Percentiles rank a stretch among this genome's conserved stretches.
These are phyloP conservation scores for Ormyrus pomaceus DNA, from an alignment of 2,888 invertebrate species.

Conservation along the genomic window DNA sequence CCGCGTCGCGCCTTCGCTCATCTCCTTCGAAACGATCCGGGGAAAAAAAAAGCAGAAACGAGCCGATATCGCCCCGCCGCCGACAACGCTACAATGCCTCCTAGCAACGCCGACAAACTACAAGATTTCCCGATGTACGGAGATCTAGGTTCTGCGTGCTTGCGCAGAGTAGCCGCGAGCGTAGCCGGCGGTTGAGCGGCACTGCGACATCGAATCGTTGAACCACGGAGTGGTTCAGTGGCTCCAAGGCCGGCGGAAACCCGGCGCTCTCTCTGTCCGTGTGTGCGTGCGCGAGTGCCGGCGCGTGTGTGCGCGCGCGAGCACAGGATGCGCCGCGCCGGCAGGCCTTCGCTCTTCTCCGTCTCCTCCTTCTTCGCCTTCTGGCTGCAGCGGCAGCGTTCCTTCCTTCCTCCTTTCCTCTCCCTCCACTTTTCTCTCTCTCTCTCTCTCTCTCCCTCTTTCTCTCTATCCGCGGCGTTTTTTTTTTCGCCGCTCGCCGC, in stretches of 20 bases:
- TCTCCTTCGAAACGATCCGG: too few relatives aligned
- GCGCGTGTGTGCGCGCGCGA: slow-evolving; percentile 49
- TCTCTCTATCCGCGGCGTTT: too few relatives aligned
- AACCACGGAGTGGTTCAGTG: slow-evolving; percentile 76
- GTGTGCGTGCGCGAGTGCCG: slow-evolving; percentile 65
- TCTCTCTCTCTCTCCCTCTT: not conserved
- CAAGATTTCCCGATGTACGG: too few relatives aligned
- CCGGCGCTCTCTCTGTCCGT: slow-evolving; percentile 52
- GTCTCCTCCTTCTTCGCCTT: slow-evolving; percentile 5
- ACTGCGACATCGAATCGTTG: slow-evolving; percentile 74
- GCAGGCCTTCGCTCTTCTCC: slow-evolving; percentile 3
- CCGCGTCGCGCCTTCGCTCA: too few relatives aligned
- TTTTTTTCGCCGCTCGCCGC: not conserved
- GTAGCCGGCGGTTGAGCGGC: slow-evolving; percentile 68
- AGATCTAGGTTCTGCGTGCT: too few relatives aligned
- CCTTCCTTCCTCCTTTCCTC: slow-evolving; percentile 6
- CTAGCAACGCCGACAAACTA: too few relatives aligned
- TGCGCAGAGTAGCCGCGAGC: not conserved
- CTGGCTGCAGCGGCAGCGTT: not conserved
- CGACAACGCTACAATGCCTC: too few relatives aligned
- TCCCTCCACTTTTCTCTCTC: not conserved
- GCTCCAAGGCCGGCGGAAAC: slow-evolving; percentile 76
- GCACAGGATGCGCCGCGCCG: slow-evolving; percentile 42
- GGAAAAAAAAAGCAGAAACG: too few relatives aligned
- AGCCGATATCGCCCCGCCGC: too few relatives aligned